A percentile compares a stretch with the other conserved stretches of the same genome.
Evolutionary conservation across 2,888 invertebrate genomes (phyloP).

Genomic region (Lasioglossum zephyrum): DNA sequence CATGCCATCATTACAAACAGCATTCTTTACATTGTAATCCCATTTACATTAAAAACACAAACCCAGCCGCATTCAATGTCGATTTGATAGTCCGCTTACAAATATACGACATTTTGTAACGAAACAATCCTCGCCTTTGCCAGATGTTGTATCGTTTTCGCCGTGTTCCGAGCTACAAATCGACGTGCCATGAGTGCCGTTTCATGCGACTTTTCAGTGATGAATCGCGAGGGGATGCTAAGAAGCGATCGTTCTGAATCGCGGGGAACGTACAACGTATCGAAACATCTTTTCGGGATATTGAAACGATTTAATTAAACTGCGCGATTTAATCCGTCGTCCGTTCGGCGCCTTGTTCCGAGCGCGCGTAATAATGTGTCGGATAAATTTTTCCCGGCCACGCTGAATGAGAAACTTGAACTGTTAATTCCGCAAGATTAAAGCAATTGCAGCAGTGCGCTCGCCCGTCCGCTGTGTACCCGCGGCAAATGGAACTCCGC

Average conservation of each 20-base stretch:
- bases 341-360: background rate
- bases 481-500: constrained; percentile 11
- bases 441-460: constrained; percentile 15
- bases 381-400: constrained; percentile 2
- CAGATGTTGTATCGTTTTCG: background rate
- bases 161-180: background rate
- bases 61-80: background rate
- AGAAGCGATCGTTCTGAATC: background rate
- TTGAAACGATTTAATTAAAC: constrained; percentile 4
- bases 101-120: background rate
- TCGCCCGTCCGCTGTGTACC: background rate
- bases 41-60: background rate
- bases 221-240: background rate
- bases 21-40: background rate
- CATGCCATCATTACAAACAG: background rate
- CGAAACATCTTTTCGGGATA: background rate
- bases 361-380: background rate
- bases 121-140: background rate
- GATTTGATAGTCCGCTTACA: background rate
- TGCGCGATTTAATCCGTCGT: background rate
- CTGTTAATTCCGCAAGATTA: constrained; percentile 25
- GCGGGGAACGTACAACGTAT: background rate
- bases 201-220: background rate
- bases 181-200: background rate
- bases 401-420: constrained; percentile 11